Percentiles rank a stretch among this genome's conserved stretches.
Conservation (phyloP, 2,888 invertebrate species). For the Rhagonycha fulva region DNA sequence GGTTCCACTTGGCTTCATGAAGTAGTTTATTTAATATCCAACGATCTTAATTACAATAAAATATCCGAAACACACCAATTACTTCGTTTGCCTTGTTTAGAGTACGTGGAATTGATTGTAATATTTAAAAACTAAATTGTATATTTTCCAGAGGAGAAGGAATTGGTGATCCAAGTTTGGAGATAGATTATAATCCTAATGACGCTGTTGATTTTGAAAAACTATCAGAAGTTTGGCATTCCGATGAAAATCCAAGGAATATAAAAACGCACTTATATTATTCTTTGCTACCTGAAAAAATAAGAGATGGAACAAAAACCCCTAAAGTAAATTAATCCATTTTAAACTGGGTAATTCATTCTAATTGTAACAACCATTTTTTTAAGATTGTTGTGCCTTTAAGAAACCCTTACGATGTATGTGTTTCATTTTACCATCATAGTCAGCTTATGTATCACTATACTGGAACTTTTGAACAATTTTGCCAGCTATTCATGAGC, state of each 20-base stretch:
- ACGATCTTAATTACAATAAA: slow-evolving; percentile 63
- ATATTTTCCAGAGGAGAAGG: too few relatives aligned
- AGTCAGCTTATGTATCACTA: too few relatives aligned
- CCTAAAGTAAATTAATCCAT: slow-evolving; percentile 43
- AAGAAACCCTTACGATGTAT: slow-evolving; percentile 92
- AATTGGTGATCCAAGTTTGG: too few relatives aligned
- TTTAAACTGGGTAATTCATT: not conserved
- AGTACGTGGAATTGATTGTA: slow-evolving; percentile 54
- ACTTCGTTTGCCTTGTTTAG: slow-evolving; percentile 65
- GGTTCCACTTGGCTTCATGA: slow-evolving; percentile 81
- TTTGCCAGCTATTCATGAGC: too few relatives aligned
- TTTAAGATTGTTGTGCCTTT: slow-evolving; percentile 81
- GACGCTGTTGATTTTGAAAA: too few relatives aligned
- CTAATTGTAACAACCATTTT: slow-evolving; percentile 30
- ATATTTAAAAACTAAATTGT: too few relatives aligned
- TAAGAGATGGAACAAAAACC: slow-evolving; percentile 49
- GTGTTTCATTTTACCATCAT: too few relatives aligned
- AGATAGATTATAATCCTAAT: too few relatives aligned
- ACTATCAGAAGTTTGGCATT: too few relatives aligned
- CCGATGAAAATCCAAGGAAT: too few relatives aligned
- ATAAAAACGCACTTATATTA: slow-evolving; percentile 71
- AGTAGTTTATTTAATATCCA: slow-evolving; percentile 71
- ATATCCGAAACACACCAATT: slow-evolving; percentile 54
- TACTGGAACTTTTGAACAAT: too few relatives aligned
- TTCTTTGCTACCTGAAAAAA: slow-evolving; percentile 61